phyloP scores from a whole-genome alignment of 2,888 invertebrate genomes.

The Heliconius aoede region DNA sequence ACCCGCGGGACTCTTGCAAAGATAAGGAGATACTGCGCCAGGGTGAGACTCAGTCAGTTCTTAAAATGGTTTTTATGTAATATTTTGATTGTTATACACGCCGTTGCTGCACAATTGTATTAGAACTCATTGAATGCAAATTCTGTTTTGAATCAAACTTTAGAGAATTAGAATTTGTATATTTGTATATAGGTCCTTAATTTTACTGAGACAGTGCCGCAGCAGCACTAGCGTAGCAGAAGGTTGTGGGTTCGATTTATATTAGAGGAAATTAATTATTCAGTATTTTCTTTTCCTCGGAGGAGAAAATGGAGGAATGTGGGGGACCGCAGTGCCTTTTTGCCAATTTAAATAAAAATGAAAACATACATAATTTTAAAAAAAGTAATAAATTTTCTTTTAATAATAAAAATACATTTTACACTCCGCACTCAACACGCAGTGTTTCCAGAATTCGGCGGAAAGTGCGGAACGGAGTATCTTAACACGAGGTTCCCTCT shows the following conservation, averaged over 20 bases:
- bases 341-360: too few species aligned
- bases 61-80: not conserved
- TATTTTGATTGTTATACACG: not conserved
- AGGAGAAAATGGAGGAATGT: too few species aligned
- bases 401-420: too few species aligned
- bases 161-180: not conserved
- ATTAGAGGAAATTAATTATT: not conserved
- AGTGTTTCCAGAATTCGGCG: too few species aligned
- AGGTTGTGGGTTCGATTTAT: not conserved
- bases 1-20: constrained; percentile 50
- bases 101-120: not conserved
- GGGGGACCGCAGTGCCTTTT: too few species aligned
- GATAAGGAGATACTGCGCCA: constrained; percentile 40
- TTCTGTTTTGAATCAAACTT: not conserved
- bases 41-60: constrained; percentile 26
- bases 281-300: too few species aligned
- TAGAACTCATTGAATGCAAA: not conserved
- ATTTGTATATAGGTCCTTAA: not conserved
- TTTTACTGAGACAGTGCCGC: not conserved
- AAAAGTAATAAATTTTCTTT: too few species aligned
- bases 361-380: too few species aligned
- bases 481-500: too few species aligned
- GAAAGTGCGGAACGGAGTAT: too few species aligned
- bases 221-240: not conserved
- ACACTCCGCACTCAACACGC: too few species aligned